These are phyloP conservation scores for Mythimna lalbum DNA, from an alignment of 2,888 invertebrate species.

Conservation along the genomic window DNA sequence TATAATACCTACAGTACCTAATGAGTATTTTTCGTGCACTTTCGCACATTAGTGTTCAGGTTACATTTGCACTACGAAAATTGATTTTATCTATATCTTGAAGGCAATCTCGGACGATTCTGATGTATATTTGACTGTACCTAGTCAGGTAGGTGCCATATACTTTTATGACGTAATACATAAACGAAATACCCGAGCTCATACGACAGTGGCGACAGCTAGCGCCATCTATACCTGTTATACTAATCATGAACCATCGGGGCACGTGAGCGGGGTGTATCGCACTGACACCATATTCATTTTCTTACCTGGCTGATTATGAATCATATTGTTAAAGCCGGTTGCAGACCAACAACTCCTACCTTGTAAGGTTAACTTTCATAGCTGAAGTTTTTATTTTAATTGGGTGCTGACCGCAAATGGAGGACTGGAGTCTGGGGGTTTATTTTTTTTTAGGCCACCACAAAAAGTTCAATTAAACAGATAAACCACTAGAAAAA, in stretches of 20 bases:
- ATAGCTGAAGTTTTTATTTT: background rate
- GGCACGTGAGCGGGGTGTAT: constrained; percentile 48
- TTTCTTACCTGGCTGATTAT: constrained; percentile 1
- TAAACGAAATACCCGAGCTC: constrained; percentile 5
- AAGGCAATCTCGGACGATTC: background rate
- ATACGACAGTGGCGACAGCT: constrained; percentile 32
- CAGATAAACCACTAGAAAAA: no score
- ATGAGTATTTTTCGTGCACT: background rate
- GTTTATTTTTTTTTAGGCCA: no score
- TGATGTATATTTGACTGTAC: background rate
- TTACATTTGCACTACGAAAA: background rate
- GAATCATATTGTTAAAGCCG: constrained; percentile 2
- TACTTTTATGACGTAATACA: background rate
- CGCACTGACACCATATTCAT: constrained; percentile 27
- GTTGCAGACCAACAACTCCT: background rate
- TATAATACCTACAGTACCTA: background rate
- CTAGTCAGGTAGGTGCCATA: background rate
- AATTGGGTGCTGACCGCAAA: no score
- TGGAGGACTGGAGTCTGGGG: no score
- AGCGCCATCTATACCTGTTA: constrained; percentile 53
- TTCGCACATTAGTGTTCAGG: background rate
- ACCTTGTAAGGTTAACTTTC: background rate
- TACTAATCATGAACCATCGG: constrained; percentile 47
- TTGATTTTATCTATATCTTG: background rate
- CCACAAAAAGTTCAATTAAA: no score